Conservation (phyloP, 1,140 invertebrate genomes). For the Drosophila carrolli region DNA sequence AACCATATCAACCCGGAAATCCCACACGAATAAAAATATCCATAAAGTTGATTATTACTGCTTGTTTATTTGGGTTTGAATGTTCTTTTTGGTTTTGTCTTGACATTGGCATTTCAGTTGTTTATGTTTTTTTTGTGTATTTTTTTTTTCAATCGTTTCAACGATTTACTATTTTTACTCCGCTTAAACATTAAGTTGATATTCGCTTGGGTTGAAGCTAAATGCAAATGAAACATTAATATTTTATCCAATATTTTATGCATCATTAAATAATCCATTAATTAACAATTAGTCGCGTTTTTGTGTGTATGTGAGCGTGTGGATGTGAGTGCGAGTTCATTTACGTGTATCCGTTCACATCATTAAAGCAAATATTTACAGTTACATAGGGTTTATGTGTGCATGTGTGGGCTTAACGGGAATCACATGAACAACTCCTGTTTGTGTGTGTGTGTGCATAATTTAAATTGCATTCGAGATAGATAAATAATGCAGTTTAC, state of each 20-base stretch:
- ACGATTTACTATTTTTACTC: slow-evolving; percentile 34
- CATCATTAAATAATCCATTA: slow-evolving; percentile 80
- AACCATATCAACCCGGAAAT: background rate
- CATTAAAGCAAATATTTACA: slow-evolving; percentile 79
- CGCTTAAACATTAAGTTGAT: slow-evolving; percentile 60
- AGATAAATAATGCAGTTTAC: slow-evolving; percentile 56
- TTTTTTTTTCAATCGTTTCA: slow-evolving; percentile 25
- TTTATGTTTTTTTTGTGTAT: slow-evolving; percentile 26
- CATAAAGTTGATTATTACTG: slow-evolving; percentile 26
- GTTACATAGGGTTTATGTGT: slow-evolving; percentile 24
- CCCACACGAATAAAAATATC: background rate
- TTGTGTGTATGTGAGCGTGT: slow-evolving; percentile 19
- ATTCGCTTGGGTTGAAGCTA: slow-evolving; percentile 48
- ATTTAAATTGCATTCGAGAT: slow-evolving; percentile 29
- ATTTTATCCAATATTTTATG: slow-evolving; percentile 73
- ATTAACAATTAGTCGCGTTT: slow-evolving; percentile 72
- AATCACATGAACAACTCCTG: slow-evolving; percentile 26
- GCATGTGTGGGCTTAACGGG: slow-evolving; percentile 24
- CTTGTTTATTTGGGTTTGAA: slow-evolving; percentile 52
- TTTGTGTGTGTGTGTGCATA: slow-evolving; percentile 21
- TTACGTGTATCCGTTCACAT: slow-evolving; percentile 56
- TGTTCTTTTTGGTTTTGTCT: slow-evolving; percentile 40
- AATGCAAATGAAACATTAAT: slow-evolving; percentile 65
- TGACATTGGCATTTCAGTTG: slow-evolving; percentile 45
- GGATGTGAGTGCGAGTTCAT: slow-evolving; percentile 41